Base-by-base conservation (phyloP, 2,888 invertebrate genomes). In the Nebria brevicollis region DNA sequence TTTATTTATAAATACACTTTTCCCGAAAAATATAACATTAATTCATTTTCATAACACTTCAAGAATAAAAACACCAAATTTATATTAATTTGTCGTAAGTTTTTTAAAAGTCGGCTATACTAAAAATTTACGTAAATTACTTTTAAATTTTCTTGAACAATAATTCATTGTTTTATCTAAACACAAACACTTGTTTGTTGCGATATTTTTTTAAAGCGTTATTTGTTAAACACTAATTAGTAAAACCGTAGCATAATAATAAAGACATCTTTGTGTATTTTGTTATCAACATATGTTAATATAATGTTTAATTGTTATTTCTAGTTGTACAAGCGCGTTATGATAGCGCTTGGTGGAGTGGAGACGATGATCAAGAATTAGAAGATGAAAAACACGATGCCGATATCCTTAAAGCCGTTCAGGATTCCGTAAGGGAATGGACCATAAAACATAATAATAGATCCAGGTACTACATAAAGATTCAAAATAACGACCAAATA, bases 391-490 rank as follows among this genome's bases (percentile, higher is more conserved):
- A 90, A 25, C 91, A 93, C 86, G 95, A 95, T 87, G 91, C 91
- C 1, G 93, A 94, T 87, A 92, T 95, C 73, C 92, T 95, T 85
- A 92, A 91, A 70, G 94, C 96, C 11, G 94, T 96, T 68, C 91
- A 93, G 79, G 90, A 91, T 72, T 95, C 95, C 81, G 92, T 96
- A 91, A 90, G 90, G 75, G 92, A 94, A 86, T 96, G 95, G 95
- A 91, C 93, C 43, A 66, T 75, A n/a, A 66, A 66, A 73, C 64
- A 66, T 8, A 75, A 65, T n/a, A n/a, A 65, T 15, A 65, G 13
- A 2, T n/a, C 65, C 65, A n/a, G 15, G 65, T 20, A 20, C 20
- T 20, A 1, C 20, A 20, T 20, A 1, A 20, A 20, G 20, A 20
- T 20, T 20, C 1, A 20, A 20, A 20, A 20, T 1, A 20, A 20